phyloP scores from a whole-genome alignment of 2,888 invertebrate genomes.

The Hesperia comma region DNA sequence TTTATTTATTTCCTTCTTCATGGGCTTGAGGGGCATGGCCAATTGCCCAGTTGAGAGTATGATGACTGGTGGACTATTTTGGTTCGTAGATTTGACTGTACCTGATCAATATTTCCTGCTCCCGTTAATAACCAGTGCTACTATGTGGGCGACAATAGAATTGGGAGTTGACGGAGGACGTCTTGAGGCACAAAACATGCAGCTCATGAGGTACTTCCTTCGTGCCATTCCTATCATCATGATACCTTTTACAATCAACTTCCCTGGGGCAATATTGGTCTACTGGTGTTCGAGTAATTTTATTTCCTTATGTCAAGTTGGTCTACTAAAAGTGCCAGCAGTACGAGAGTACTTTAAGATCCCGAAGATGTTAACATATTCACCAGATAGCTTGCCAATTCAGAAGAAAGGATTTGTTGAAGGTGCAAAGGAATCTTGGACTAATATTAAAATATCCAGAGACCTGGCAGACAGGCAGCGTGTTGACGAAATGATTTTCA shows the following conservation, averaged over 20 bases:
- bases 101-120: conserved; percentile 95
- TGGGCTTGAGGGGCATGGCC: conserved; percentile 94
- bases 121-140: conserved; percentile 92
- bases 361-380: conserved; percentile 83
- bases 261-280: conserved; percentile 93
- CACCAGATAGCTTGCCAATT: conserved; percentile 83
- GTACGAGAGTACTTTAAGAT: conserved; percentile 92
- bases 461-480: conserved; percentile 90
- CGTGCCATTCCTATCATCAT: conserved; percentile 90
- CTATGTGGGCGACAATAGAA: conserved; percentile 92
- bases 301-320: conserved; percentile 92
- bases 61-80: conserved; percentile 93
- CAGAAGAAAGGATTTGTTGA: conserved; percentile 91
- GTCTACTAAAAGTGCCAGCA: conserved; percentile 88
- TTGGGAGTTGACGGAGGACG: conserved; percentile 90
- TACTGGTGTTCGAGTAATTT: conserved; percentile 96
- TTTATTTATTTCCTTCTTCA: conserved; percentile 95
- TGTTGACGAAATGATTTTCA: conserved; percentile 91
- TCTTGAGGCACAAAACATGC: conserved; percentile 87
- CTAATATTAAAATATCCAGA: conserved; percentile 90
- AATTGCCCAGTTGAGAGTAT: conserved; percentile 96
- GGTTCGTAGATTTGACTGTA: conserved; percentile 96
- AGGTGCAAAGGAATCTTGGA: conserved; percentile 92
- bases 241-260: conserved; percentile 93
- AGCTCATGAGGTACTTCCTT: conserved; percentile 89